Conservation (phyloP, 2,888 invertebrate genomes). For the Chelonus formosanus region DNA sequence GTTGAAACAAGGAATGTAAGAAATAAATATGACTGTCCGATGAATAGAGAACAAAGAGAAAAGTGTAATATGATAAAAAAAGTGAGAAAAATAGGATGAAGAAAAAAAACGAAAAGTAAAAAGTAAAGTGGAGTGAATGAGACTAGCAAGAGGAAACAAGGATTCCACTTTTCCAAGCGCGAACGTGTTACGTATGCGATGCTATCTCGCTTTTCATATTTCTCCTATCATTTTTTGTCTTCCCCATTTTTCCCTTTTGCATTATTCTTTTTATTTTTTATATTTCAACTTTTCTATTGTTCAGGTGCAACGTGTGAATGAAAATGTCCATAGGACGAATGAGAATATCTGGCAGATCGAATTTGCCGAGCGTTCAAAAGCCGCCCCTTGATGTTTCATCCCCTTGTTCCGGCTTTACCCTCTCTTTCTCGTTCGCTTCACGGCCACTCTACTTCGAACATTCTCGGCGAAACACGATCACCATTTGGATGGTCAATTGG, state of each 20-base stretch:
- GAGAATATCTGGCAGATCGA: constrained; percentile 23
- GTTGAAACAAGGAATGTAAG: too few species aligned
- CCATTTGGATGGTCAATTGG: constrained; percentile 18
- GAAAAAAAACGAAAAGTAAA: neutral
- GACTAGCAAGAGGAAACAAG: constrained; percentile 15
- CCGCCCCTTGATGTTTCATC: constrained; percentile 30
- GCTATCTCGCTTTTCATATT: constrained; percentile 28
- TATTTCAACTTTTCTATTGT: constrained; percentile 20
- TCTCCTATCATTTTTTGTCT: constrained; percentile 16
- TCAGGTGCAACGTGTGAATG: constrained; percentile 22
- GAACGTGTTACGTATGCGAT: constrained; percentile 21
- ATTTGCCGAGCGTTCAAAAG: constrained; percentile 25
- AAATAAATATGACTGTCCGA: too few species aligned
- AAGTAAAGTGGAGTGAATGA: neutral
- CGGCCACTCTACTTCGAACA: constrained; percentile 6
- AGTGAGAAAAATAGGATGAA: too few species aligned
- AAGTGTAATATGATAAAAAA: too few species aligned
- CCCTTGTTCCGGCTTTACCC: neutral
- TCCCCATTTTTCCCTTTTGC: constrained; percentile 1
- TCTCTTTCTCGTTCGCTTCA: constrained; percentile 5
- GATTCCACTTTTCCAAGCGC: constrained; percentile 20
- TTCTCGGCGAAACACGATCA: constrained; percentile 13
- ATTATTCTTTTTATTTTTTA: constrained; percentile 1
- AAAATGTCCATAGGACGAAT: constrained; percentile 20
- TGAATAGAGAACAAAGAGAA: too few species aligned